A percentile compares a stretch with the other conserved stretches of the same genome.
phyloP scores from a whole-genome alignment of 2,113 vertebrate genomes.

The Penelope pileata region DNA sequence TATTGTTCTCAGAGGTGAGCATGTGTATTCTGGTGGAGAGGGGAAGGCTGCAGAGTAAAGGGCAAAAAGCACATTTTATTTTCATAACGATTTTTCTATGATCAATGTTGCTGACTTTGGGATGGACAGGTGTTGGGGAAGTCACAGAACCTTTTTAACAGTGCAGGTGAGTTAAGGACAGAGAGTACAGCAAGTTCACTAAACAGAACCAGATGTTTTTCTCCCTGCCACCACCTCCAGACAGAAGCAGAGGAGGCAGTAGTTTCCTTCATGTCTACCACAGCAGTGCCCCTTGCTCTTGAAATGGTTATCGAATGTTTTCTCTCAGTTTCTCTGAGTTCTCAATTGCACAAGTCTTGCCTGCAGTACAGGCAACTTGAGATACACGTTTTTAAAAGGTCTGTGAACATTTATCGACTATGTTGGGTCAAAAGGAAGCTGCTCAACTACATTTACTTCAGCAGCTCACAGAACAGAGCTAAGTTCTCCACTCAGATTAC shows the following conservation, averaged over 20 bases:
- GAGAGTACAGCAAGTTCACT: not conserved
- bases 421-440: not conserved
- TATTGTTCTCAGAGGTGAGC: rapidly evolving
- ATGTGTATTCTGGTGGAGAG: not conserved
- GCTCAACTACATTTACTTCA: not conserved
- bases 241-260: not conserved
- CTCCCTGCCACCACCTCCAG: not conserved
- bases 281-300: not conserved
- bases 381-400: not conserved
- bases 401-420: not conserved
- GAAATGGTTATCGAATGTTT: not conserved
- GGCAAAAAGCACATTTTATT: not conserved
- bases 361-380: rapidly evolving
- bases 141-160: not conserved
- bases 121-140: not conserved
- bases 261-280: not conserved
- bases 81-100: not conserved
- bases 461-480: not conserved
- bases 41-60: not conserved
- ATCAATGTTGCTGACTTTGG: not conserved
- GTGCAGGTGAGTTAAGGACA: not conserved
- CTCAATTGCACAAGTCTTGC: not conserved
- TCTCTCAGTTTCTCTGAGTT: not conserved
- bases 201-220: not conserved
- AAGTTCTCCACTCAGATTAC: not conserved